A percentile compares a stretch with the other conserved stretches of the same genome.
These are phyloP conservation scores for Drosophila navojoa DNA, from an alignment of 1,140 invertebrate genomes.

Conservation along the genomic window DNA sequence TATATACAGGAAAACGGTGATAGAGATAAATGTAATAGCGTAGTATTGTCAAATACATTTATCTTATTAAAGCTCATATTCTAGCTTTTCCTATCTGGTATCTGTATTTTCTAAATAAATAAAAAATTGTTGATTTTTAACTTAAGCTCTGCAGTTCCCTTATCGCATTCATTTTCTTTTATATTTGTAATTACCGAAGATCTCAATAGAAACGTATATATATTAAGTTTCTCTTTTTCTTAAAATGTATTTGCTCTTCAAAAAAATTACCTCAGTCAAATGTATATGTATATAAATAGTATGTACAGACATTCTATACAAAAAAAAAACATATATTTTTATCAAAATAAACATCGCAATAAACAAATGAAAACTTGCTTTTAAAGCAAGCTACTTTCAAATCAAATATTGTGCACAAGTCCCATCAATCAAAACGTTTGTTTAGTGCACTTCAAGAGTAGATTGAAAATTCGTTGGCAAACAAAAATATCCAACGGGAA, in stretches of 20 bases:
- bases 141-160: neutral
- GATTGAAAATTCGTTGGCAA: constrained; percentile 9
- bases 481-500: constrained; percentile 17
- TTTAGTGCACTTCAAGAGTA: constrained; percentile 54
- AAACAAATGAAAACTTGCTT: constrained; percentile 29
- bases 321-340: constrained; percentile 17
- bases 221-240: neutral
- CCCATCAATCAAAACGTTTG: constrained; percentile 49
- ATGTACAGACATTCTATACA: constrained; percentile 40
- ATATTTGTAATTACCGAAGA: neutral
- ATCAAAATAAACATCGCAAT: constrained; percentile 16
- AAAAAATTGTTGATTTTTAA: neutral
- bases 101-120: neutral
- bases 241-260: too few species aligned
- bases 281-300: constrained; percentile 1
- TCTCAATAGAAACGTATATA: neutral
- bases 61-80: neutral
- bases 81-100: neutral
- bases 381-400: constrained; percentile 58
- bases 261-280: constrained; percentile 12
- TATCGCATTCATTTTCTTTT: too few species aligned
- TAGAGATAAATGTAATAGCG: neutral
- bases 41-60: neutral
- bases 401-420: constrained; percentile 42
- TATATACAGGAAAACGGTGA: constrained; percentile 2